Percentiles rank a stretch among this genome's conserved stretches.
Conservation (phyloP, 2,113 vertebrate species). For the Burhinus oedicnemus region DNA sequence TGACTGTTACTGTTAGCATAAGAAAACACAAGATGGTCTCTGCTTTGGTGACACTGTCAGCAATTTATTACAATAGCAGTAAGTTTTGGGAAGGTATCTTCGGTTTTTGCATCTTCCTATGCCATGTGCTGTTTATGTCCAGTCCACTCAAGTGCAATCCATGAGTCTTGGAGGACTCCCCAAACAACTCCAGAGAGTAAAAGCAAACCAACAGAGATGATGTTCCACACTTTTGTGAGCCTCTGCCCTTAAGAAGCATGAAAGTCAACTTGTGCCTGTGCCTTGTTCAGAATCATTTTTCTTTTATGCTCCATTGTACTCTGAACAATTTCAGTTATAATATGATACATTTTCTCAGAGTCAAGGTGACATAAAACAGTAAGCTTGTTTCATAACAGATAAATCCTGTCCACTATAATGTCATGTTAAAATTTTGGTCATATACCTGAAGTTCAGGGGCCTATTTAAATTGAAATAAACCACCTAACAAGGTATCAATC, state of each 20-base stretch:
- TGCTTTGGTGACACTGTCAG: neutral
- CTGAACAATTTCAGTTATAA: constrained; percentile 59
- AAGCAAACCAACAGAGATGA: constrained; percentile 46
- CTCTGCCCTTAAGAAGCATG: constrained; percentile 54
- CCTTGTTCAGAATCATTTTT: constrained; percentile 54
- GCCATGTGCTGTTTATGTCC: neutral
- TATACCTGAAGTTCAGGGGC: neutral
- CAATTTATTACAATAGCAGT: neutral
- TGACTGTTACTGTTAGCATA: neutral
- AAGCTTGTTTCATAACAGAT: constrained; percentile 58
- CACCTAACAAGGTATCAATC: neutral
- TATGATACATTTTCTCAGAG: constrained; percentile 58
- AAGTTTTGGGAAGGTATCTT: neutral
- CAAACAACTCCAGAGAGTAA: neutral
- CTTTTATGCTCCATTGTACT: constrained; percentile 59
- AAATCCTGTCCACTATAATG: constrained; percentile 33
- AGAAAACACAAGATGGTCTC: neutral
- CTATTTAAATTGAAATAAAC: constrained; percentile 27
- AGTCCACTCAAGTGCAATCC: neutral
- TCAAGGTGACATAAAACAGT: constrained; percentile 69
- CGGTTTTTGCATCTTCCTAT: neutral
- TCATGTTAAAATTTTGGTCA: constrained; percentile 41
- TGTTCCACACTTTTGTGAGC: constrained; percentile 25
- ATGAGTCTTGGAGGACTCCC: neutral
- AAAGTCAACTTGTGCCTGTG: constrained; percentile 48